A percentile compares a stretch with the other conserved stretches of the same genome.
Conservation (phyloP, 2,113 vertebrate genomes). For the Callopanchax toddi region DNA sequence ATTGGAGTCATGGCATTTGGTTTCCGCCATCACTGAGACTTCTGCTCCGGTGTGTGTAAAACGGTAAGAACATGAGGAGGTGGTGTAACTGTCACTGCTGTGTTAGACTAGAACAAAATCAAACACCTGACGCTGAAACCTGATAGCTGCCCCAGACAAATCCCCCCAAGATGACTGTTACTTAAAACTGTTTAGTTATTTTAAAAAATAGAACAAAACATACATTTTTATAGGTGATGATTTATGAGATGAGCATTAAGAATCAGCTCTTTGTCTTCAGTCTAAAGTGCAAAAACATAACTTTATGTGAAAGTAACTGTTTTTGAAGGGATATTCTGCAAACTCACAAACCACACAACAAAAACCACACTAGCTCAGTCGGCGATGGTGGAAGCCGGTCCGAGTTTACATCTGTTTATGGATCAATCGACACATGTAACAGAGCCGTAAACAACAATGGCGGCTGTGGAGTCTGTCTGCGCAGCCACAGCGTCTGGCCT, state of each 20-base stretch:
- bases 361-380: conserved; percentile 16
- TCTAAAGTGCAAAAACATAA: too few species aligned
- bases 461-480: conserved; percentile 15
- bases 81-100: conserved; percentile 19
- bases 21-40: conserved; percentile 17
- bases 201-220: not conserved
- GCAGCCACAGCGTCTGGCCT: conserved; percentile 37
- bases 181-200: conserved; percentile 7
- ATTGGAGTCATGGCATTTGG: not conserved
- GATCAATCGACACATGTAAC: conserved; percentile 32
- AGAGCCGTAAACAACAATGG: conserved; percentile 42
- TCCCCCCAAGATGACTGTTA: conserved; percentile 1
- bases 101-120: conserved; percentile 20
- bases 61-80: conserved; percentile 15
- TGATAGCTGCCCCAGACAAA: conserved; percentile 17
- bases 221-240: too few species aligned
- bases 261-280: too few species aligned
- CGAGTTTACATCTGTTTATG: conserved; percentile 41
- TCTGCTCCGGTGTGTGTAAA: conserved; percentile 13
- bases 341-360: conserved; percentile 1
- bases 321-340: not conserved
- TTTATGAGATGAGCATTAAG: too few species aligned
- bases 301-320: too few species aligned
- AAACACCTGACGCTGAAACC: conserved; percentile 28
- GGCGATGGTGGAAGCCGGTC: conserved; percentile 26